phyloP scores from a whole-genome alignment of 2,797 vertebrate species.

The Distichodus sexfasciatus region DNA sequence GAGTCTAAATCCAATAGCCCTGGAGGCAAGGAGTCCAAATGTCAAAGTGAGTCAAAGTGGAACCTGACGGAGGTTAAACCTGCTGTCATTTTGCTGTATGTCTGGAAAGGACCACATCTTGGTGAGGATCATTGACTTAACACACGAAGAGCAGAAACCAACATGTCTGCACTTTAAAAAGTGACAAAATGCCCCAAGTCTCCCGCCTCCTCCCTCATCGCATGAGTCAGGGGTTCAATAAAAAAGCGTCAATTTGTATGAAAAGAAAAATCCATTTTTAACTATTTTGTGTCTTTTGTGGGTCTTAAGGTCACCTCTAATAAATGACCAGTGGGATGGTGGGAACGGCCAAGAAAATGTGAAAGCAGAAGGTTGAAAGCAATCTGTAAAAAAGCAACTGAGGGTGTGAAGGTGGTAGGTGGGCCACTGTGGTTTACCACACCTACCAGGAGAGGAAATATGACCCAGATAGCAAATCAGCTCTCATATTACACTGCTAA shows the following conservation, averaged over 20 bases:
- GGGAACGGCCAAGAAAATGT: constrained; percentile 16
- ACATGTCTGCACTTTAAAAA: not conserved
- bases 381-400: not conserved
- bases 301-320: constrained; percentile 10
- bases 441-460: constrained; percentile 9
- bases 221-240: not conserved
- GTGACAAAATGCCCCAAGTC: not conserved
- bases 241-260: no score
- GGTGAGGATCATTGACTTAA: not conserved
- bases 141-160: not conserved
- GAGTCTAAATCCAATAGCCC: not conserved
- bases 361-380: not conserved
- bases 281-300: not conserved
- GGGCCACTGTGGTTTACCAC: constrained; percentile 25
- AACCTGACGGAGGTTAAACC: not conserved
- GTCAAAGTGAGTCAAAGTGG: not conserved
- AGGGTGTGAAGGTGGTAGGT: not conserved
- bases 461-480: not conserved
- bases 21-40: not conserved
- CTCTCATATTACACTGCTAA: not conserved
- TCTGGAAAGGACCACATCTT: not conserved
- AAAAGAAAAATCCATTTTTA: no score
- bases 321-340: not conserved
- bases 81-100: not conserved
- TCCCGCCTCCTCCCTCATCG: not conserved